Percentiles rank a stretch among this genome's conserved stretches.
Evolutionary conservation across 1,140 invertebrate genomes (phyloP).

Genomic region (Euschistus heros): DNA sequence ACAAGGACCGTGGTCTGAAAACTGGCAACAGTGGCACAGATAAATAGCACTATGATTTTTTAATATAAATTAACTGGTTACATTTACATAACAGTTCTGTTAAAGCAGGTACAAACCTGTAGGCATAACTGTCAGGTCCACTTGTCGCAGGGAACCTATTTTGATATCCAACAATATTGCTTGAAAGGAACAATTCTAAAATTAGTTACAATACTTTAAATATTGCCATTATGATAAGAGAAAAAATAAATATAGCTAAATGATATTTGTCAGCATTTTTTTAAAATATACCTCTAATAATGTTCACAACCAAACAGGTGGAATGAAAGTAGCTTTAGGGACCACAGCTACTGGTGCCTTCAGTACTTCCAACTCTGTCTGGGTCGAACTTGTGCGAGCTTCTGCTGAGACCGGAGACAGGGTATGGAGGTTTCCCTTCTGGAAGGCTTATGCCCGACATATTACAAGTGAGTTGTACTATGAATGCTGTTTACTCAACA

Average conservation of each 20-base stretch:
- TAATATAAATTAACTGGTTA: no score
- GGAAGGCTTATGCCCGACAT: neutral
- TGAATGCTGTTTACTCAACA: no score
- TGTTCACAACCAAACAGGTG: neutral
- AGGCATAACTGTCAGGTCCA: no score
- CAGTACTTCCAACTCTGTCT: constrained; percentile 1
- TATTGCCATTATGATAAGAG: neutral
- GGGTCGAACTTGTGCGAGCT: constrained; percentile 1
- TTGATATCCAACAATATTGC: no score
- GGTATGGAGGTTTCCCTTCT: constrained; percentile 10
- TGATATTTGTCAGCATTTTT: neutral
- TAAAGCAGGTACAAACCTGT: no score
- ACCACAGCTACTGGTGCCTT: constrained; percentile 1
- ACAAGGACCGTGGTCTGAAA: no score
- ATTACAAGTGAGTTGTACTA: constrained; percentile 9
- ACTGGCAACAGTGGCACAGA: no score
- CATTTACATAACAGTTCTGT: no score
- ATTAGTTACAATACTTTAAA: neutral
- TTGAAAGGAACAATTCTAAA: neutral
- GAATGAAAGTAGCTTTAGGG: neutral
- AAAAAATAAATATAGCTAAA: no score
- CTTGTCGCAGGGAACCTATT: no score
- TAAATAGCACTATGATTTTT: no score
- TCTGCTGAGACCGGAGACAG: neutral
- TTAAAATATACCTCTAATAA: neutral